Base-by-base conservation (phyloP, 1,140 invertebrate species). In the Mylabris phalerata region DNA sequence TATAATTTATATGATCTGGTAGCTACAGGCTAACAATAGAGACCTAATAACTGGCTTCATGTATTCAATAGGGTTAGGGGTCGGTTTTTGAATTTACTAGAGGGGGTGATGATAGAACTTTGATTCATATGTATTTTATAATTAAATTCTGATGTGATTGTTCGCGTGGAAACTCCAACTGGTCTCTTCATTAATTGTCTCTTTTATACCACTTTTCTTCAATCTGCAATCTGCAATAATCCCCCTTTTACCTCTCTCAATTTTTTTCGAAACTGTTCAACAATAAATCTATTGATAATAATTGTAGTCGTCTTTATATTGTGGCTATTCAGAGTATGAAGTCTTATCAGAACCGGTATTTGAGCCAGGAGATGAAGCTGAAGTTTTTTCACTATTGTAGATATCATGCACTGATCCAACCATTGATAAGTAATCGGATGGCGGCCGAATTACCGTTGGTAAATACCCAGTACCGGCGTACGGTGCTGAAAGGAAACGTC, bases 391-490 rank as follows among this genome's bases (percentile, higher is more conserved):
- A n/a, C 59, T 59, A 43, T 64, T 59, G 61, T 76, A 73, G 7
- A 75, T 38, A 55, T 77, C 71, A 55, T 73, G 70, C 45, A 73
- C 62, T 19, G 66, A 57, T 10, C 67, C 67, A 38, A 70, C 63
- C 61, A 70, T 61, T 4, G 64, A 67, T 4, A 64, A 55, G 46
- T 73, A 73, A 49, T 74, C 71, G n/a, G 65, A 54, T 4, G 73
- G 73, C 4, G 88, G 85, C 58, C 86, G 76, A 48, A 91, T 86
- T 1, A 91, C 85, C 0, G 87, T 88, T 0, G 88, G 85, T 50
- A 91, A 72, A 69, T 90, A 90, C 0, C 87, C 88, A 0, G 88
- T 90, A 2, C 88, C 88, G 26, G 85, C 83, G 68, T 90, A 91
- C 0, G 87, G 88, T 0, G 88, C 87, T 0, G 87, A 84, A 0